Base-by-base conservation (phyloP, 2,797 vertebrate species). In the Sus cebifrons region DNA sequence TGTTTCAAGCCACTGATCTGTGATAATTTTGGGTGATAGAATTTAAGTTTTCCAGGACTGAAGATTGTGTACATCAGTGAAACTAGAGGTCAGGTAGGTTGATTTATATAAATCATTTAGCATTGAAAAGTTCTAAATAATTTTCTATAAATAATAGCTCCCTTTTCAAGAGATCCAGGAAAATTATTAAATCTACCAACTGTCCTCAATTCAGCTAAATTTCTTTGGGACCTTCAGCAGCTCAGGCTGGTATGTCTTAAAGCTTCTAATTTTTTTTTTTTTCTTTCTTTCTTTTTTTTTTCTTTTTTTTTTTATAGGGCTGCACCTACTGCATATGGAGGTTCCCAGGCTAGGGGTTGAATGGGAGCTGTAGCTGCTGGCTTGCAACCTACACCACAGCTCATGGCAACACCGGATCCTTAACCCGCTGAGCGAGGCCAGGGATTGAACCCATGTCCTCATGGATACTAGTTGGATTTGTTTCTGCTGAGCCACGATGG, bases 61-160 rank as follows among this genome's bases (percentile, higher is more conserved):
- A 87, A 77, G 71, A 87, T 40, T 89, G 15, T 83, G 5, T 82
- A 49, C 4, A 67, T 74, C 36, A 40, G 9, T 44, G 20, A 93
- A 83, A 91, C 29, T 74, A 62, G n/a, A 79, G n/a, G 32, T 68
- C 64, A 73, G 36, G 11, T 49, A 74, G 2, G 8, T 82, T 89
- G 64, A 82, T 36, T 29, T 83, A 5, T 91, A 40, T 79, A 88
- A 82, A 67, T 95, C 70, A 73, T n/a, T 92, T 83, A 91, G 40
- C 6, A 21, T 74, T 74, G 18, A 11, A 88, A 73, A 88, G 8
- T 92, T 94, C 91, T 86, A 90, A 74, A 65, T 94, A 70, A 67
- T 75, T 86, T 96, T 87, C 77, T 92, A 40, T 73, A 94, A 96
- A 29, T 73, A 70, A 65, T n/a, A 86, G 5, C 9, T 71, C 11